phyloP scores from a whole-genome alignment of 2,888 invertebrate genomes.

The Pristionchus fissidentatus region DNA sequence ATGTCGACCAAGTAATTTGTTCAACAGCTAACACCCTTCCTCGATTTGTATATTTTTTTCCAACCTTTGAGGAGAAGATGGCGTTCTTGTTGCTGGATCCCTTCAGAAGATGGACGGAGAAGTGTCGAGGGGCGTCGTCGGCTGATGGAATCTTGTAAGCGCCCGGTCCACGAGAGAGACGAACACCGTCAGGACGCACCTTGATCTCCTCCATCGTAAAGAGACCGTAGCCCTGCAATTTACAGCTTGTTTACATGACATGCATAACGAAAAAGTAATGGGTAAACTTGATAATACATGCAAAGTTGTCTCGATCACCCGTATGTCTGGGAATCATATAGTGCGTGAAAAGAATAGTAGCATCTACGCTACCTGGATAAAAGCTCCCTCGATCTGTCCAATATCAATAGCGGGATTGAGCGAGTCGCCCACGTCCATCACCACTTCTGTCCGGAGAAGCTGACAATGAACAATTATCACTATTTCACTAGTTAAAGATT shows the following conservation, averaged over 20 bases:
- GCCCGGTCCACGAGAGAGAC: constrained; percentile 85
- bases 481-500: neutral
- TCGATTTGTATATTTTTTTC: neutral
- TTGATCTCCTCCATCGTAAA: constrained; percentile 91
- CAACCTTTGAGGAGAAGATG: constrained; percentile 93
- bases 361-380: constrained; percentile 82
- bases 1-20: neutral
- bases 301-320: too few relatives aligned
- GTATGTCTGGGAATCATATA: too few relatives aligned
- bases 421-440: constrained; percentile 96
- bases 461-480: constrained; percentile 66
- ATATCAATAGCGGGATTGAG: constrained; percentile 96
- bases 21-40: neutral
- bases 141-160: constrained; percentile 94
- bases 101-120: constrained; percentile 91
- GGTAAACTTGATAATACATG: too few relatives aligned
- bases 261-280: too few relatives aligned
- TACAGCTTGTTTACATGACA: too few relatives aligned
- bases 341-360: neutral
- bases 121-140: constrained; percentile 90
- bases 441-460: constrained; percentile 90
- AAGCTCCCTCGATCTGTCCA: constrained; percentile 95
- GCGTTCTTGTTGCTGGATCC: constrained; percentile 91
- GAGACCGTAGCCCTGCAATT: constrained; percentile 86
- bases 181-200: constrained; percentile 86